Base-by-base conservation (phyloP, 2,113 vertebrate genomes). In the Rousettus leschenaultii region DNA sequence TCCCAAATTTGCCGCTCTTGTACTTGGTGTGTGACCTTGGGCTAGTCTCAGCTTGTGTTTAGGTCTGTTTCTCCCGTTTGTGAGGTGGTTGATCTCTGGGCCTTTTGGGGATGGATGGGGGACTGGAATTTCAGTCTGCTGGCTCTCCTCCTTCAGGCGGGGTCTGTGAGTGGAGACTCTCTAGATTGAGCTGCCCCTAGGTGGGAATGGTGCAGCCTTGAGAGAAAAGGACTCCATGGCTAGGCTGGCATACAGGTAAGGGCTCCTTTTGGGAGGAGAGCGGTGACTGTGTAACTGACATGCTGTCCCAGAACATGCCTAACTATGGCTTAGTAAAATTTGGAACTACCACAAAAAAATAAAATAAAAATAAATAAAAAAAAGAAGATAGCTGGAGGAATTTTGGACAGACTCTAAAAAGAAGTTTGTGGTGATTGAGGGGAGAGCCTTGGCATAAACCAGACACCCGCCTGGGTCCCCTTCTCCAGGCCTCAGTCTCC, bases 1-100 rank as follows among this genome's bases (percentile, higher is more conserved):
- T 75, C 40, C 26, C 28, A 26, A 74, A 74, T 87, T 71, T 82
- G 33, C 38, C 22, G 33, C 53, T 48, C n/a, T 5, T 30, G 68
- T 30, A 73, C 68, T 80, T 86, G 48, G 16, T 61, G 87, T 70
- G 91, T 98, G 97, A 98, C 97, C 97, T 98, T 97, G 97, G 96
- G 66, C 92, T 24, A 38, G 90, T 94, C 82, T 92, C 83, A 61
- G 96, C 53, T 80, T 15, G 21, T 89, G 51, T 95, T 85, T 86
- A 57, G 40, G 24, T 95, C 90, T 73, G 38, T 74, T 90, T 96
- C 51, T 51, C 15, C 28, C 7, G 15, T 78, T 90, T 57, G 73
- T 86, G 86, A 70, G 55, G 68, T 78, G 88, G 30, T 35, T 75
- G 91, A 71, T 93, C 48, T 51, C 79, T 30, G 35, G 51, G 16